These are phyloP conservation scores for Platalea minor DNA, from an alignment of 2,797 vertebrate species.

Conservation along the genomic window DNA sequence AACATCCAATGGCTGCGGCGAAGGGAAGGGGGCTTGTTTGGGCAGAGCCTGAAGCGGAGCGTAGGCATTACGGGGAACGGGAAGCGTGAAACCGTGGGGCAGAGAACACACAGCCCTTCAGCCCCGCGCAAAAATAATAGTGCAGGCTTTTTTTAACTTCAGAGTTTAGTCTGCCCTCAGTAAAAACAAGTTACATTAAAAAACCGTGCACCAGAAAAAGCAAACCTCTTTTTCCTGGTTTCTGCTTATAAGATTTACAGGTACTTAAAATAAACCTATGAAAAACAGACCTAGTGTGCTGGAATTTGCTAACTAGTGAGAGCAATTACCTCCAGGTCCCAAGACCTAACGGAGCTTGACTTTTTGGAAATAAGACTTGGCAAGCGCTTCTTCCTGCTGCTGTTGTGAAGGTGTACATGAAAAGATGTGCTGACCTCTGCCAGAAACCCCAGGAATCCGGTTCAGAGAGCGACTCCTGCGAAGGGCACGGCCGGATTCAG, in stretches of 20 bases:
- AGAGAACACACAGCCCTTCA: conserved; percentile 29
- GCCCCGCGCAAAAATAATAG: conserved; percentile 55
- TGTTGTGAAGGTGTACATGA: conserved; percentile 66
- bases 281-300: conserved; percentile 79
- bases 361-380: conserved; percentile 70
- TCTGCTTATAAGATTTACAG: conserved; percentile 82
- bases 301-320: conserved; percentile 73
- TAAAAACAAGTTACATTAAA: conserved; percentile 59
- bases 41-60: neutral
- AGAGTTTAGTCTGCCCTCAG: conserved; percentile 60
- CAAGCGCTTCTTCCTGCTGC: conserved; percentile 61
- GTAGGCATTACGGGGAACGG: neutral
- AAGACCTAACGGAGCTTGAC: conserved; percentile 61
- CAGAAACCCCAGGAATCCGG: conserved; percentile 68
- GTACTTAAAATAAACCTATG: conserved; percentile 84
- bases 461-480: conserved; percentile 56
- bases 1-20: neutral
- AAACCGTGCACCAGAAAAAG: conserved; percentile 58
- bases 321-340: conserved; percentile 67
- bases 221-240: conserved; percentile 65
- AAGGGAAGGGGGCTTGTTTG: conserved; percentile 27
- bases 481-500: conserved; percentile 38
- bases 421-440: conserved; percentile 67
- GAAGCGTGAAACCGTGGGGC: conserved; percentile 47
- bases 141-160: conserved; percentile 39